Base-by-base conservation (phyloP, 2,888 invertebrate species). In the Microchrysa polita region DNA sequence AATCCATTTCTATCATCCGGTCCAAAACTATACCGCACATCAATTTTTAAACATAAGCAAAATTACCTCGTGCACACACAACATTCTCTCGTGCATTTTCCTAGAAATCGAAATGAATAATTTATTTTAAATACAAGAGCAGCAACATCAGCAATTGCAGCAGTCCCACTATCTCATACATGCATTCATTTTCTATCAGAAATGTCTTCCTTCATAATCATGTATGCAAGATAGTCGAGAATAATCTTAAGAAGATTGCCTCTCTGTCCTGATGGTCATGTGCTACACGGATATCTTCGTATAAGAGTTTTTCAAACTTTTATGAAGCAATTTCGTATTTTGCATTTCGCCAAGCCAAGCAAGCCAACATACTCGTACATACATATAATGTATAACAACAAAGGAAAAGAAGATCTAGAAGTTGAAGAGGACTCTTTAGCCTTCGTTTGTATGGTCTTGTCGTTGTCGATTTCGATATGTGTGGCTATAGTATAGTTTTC, bases 61-160 rank as follows among this genome's bases (percentile, higher is more conserved):
- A 34, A 34, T 34, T 34, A 34, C 27, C 27, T 34, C 7, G 27
- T 34, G 7, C 48, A 48, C 16, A 34, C 48, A 48, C 16, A 48
- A 7, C 48, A 48, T 48, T n/a, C 48, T n/a, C 48, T 12, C 14
- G 48, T n/a, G 12, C 48, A 48, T 42, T 69, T 69, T 69, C 69
- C 57, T 69, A 69, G 69, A 69, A 69, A 69, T 69, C 34, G 20
- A 69, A 69, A 69, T 69, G 69, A 69, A 69, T 69, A 57, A 69
- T 69, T 69, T 69, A 69, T 69, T 69, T 34, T 69, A 69, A 69
- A 69, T 69, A 23, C 48, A 44, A 34, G 27, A 5, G 27, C 7
- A 34, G 27, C 7, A 7, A n/a, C n/a, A n/a, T n/a, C n/a, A n/a
- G n/a, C n/a, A n/a, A n/a, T n/a, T n/a, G n/a, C n/a, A n/a, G n/a